phyloP scores from a whole-genome alignment of 1,140 invertebrate genomes.

The Apolygus lucorum region DNA sequence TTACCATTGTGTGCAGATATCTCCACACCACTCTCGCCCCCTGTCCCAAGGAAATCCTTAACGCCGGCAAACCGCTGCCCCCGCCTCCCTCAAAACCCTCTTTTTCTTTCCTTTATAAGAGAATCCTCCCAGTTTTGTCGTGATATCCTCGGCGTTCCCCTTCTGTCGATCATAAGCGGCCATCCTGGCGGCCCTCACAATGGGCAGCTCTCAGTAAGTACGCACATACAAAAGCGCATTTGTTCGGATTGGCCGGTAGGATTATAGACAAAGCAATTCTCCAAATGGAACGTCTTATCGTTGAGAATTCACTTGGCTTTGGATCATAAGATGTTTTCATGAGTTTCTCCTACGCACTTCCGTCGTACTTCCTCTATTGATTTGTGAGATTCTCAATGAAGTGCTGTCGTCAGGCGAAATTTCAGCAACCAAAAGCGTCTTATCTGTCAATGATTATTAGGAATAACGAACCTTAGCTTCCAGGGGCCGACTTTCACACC shows the following conservation, averaged over 20 bases:
- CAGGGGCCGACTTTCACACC: no score
- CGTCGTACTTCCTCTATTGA: no score
- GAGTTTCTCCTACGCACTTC: no score
- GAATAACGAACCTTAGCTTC: no score
- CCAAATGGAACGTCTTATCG: no score
- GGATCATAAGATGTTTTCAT: no score
- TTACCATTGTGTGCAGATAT: conserved; percentile 14
- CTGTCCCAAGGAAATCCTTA: neutral
- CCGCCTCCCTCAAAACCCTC: neutral
- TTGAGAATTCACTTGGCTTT: no score
- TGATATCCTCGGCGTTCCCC: neutral
- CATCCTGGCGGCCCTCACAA: neutral
- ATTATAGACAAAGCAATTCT: no score
- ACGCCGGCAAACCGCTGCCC: neutral
- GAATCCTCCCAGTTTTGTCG: conserved; percentile 2
- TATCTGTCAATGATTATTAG: no score
- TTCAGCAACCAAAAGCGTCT: no score
- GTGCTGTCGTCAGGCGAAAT: no score
- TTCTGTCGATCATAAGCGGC: conserved; percentile 8
- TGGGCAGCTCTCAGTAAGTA: neutral
- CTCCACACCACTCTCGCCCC: neutral
- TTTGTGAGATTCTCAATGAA: no score
- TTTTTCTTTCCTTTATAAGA: neutral
- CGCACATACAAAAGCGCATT: conserved; percentile 4
- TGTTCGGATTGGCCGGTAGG: conserved; percentile 14